phyloP scores from a whole-genome alignment of 2,888 invertebrate species.

The Pachymerium ferrugineum region DNA sequence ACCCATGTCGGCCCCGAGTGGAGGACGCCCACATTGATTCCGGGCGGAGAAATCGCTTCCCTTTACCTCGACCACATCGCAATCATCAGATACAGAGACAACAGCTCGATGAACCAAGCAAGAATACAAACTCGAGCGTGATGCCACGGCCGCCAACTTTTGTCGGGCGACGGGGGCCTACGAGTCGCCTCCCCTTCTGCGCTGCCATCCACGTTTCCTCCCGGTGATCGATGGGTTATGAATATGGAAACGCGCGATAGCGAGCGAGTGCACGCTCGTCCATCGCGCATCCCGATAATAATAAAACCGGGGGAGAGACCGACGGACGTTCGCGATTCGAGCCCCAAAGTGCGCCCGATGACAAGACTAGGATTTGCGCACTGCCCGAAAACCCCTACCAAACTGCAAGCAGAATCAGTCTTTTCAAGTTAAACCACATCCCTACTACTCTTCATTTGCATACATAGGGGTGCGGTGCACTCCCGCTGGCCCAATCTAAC shows the following conservation, averaged over 20 bases:
- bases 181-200: neutral
- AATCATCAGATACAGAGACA: constrained; percentile 24
- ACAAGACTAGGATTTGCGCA: constrained; percentile 20
- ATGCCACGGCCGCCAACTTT: constrained; percentile 8
- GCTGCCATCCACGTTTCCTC: constrained; percentile 3
- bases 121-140: constrained; percentile 20
- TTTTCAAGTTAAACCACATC: neutral
- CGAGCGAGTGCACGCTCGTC: constrained; percentile 19
- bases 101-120: constrained; percentile 20
- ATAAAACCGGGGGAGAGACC: constrained; percentile 14
- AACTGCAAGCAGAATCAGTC: neutral
- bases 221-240: constrained; percentile 32
- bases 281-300: constrained; percentile 23
- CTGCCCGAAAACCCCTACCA: no score
- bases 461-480: neutral
- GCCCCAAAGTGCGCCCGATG: constrained; percentile 16
- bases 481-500: neutral
- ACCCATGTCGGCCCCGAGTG: constrained; percentile 29
- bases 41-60: constrained; percentile 14
- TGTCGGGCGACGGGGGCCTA: neutral
- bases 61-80: constrained; percentile 24
- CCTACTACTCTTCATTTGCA: neutral
- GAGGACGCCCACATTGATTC: constrained; percentile 28
- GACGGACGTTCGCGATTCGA: neutral
- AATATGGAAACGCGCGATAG: constrained; percentile 31